Evolutionary conservation across 2,113 vertebrate species (phyloP).

Genomic region (Python bivittatus): DNA sequence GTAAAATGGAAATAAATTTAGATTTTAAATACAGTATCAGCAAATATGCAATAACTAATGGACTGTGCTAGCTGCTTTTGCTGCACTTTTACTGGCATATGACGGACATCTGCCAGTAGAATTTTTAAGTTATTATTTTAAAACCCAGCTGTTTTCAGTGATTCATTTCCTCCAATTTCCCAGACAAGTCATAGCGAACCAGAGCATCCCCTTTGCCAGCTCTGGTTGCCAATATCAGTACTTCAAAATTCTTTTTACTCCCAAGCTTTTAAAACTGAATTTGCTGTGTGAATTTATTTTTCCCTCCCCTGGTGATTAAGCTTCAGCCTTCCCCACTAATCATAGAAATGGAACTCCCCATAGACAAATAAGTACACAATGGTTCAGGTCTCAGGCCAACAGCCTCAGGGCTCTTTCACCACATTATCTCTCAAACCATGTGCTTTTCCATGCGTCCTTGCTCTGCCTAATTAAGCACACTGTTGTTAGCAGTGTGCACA

Average conservation of each 20-base stretch:
- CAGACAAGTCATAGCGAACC: slow-evolving; percentile 41
- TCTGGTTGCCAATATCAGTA: slow-evolving; percentile 35
- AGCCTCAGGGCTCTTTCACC: neutral
- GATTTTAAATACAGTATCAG: slow-evolving; percentile 36
- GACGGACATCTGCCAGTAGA: slow-evolving; percentile 30
- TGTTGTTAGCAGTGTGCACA: neutral
- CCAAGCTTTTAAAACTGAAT: neutral
- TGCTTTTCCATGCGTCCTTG: neutral
- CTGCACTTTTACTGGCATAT: slow-evolving; percentile 37
- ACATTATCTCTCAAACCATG: slow-evolving; percentile 7
- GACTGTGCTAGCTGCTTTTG: neutral
- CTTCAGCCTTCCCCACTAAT: slow-evolving; percentile 8
- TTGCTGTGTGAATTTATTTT: neutral
- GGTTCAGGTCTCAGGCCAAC: neutral
- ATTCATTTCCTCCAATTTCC: slow-evolving; percentile 57
- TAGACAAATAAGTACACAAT: slow-evolving; percentile 10
- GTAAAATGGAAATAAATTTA: neutral
- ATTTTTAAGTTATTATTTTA: neutral
- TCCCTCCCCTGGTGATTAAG: neutral
- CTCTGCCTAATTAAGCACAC: neutral
- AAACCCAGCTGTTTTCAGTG: slow-evolving; percentile 57
- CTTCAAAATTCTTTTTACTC: slow-evolving; percentile 21
- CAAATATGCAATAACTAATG: slow-evolving; percentile 7
- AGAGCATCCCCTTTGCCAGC: slow-evolving; percentile 28
- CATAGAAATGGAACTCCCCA: neutral